Base-by-base conservation (phyloP, 2,888 invertebrate species). In the Acronicta psi region DNA sequence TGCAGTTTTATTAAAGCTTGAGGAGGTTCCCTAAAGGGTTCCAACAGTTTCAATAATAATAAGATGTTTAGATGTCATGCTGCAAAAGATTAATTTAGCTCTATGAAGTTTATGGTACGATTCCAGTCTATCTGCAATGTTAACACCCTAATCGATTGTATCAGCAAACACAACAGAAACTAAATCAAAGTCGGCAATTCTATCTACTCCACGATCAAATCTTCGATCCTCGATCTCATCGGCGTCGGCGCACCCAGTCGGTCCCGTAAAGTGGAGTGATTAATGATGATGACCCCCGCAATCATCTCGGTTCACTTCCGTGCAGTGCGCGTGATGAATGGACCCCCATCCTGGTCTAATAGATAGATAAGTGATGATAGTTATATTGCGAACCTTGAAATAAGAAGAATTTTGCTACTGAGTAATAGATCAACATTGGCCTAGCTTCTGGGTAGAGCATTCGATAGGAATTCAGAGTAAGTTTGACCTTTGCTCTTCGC, bases 281-380 rank as follows among this genome's bases (percentile, higher is more conserved):
- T 82, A 78, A 84, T 83, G 83, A 83, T 83, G 80, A 83, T 82
- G 80, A 77, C 65, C 73, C 37, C 16, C n/a, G 61, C 69, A 69
- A 77, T 79, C 75, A 74, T 72, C 75, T 68, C 44, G 47, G 59
- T 69, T 69, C 53, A 64, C 76, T 75, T 75, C 77, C 75, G 71
- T 62, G 67, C 67, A 55, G 62, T 50, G 40, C 46, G 25, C 59
- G 59, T 69, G 77, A 79, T 79, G 71, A 73, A 75, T 79, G 63
- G 44, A 52, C 63, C 45, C 43, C 43, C 51, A 59, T 56, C 59
- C 50, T 20, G 51, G 58, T 46, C 57, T 68, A 68, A 77, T 78
- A 75, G 71, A 69, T 69, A 69, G 59, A 74, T 70, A 73, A 70
- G 58, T 59, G 70, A 70, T 75, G 59, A 59, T 63, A 70, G 65